A percentile compares a stretch with the other conserved stretches of the same genome.
Conservation (phyloP, 2,113 vertebrate species). For the Zosterops borbonicus region DNA sequence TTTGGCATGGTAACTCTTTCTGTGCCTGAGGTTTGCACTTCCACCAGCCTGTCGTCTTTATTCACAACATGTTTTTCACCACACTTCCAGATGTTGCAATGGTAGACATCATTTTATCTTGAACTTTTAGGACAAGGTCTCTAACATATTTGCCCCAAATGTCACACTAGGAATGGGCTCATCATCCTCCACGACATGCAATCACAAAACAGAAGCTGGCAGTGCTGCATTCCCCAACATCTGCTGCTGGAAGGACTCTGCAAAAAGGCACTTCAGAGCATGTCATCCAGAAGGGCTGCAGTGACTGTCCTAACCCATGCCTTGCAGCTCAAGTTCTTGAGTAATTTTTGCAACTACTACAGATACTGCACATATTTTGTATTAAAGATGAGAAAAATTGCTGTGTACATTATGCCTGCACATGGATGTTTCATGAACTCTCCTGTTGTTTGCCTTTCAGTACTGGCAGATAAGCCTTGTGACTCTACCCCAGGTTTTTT, state of each 20-base stretch:
- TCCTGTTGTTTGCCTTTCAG: not conserved
- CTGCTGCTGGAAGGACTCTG: not conserved
- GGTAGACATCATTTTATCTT: not conserved
- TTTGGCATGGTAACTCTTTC: conserved; percentile 41
- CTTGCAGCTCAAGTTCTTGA: not conserved
- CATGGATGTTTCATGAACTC: not conserved
- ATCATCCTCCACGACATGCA: not conserved
- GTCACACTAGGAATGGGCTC: not conserved
- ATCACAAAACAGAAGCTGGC: not conserved
- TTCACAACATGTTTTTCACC: not conserved
- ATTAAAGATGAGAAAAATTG: not conserved
- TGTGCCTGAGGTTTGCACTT: not conserved
- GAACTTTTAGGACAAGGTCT: not conserved
- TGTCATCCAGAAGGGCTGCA: not conserved
- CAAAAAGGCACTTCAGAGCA: not conserved
- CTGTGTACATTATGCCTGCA: not conserved
- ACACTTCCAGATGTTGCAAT: not conserved
- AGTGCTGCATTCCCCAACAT: not conserved
- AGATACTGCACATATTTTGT: not conserved
- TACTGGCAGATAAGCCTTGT: not conserved
- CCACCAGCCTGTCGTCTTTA: not conserved
- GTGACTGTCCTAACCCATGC: not conserved
- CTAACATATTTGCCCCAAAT: not conserved
- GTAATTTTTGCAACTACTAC: not conserved
- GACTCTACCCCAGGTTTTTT: not conserved